A percentile compares a stretch with the other conserved stretches of the same genome.
phyloP scores from a whole-genome alignment of 2,888 invertebrate genomes.

The Bellardia pandia region DNA sequence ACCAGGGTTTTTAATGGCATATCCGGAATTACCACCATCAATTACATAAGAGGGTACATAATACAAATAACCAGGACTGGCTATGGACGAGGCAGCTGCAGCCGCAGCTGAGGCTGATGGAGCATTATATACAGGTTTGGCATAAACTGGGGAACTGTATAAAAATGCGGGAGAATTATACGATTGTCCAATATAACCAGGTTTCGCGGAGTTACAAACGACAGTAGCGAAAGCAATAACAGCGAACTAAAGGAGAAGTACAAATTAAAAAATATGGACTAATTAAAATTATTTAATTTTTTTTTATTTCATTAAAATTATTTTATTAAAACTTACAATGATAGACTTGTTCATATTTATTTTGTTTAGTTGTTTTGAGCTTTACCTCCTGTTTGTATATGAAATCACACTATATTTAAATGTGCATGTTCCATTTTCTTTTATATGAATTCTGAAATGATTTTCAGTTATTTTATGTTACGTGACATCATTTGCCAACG shows the following conservation, averaged over 20 bases:
- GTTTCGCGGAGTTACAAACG: slow-evolving; percentile 73
- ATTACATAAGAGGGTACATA: slow-evolving; percentile 24
- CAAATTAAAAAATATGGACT: no score
- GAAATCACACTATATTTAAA: slow-evolving; percentile 79
- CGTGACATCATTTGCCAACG: slow-evolving; percentile 38
- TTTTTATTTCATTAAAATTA: slow-evolving; percentile 1
- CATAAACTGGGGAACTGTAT: not conserved
- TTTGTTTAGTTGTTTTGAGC: slow-evolving; percentile 71
- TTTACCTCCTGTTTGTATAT: slow-evolving; percentile 76
- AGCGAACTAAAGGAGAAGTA: slow-evolving; percentile 72
- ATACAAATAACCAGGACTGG: slow-evolving; percentile 14
- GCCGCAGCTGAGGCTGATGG: slow-evolving; percentile 32
- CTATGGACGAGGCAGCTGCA: slow-evolving; percentile 18
- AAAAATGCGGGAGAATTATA: not conserved
- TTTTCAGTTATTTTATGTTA: slow-evolving; percentile 47
- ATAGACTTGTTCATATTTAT: slow-evolving; percentile 78
- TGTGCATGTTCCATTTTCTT: slow-evolving; percentile 66
- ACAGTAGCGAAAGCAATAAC: slow-evolving; percentile 75
- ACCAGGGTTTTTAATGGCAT: not conserved
- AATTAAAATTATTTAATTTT: not conserved
- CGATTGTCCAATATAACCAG: slow-evolving; percentile 49
- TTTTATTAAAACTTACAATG: slow-evolving; percentile 42
- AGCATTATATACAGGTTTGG: not conserved
- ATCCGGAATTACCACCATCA: slow-evolving; percentile 12
- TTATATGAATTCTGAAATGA: slow-evolving; percentile 74